Evolutionary conservation across 2,888 invertebrate genomes (phyloP).

Genomic region (Chloromyia formosa): DNA sequence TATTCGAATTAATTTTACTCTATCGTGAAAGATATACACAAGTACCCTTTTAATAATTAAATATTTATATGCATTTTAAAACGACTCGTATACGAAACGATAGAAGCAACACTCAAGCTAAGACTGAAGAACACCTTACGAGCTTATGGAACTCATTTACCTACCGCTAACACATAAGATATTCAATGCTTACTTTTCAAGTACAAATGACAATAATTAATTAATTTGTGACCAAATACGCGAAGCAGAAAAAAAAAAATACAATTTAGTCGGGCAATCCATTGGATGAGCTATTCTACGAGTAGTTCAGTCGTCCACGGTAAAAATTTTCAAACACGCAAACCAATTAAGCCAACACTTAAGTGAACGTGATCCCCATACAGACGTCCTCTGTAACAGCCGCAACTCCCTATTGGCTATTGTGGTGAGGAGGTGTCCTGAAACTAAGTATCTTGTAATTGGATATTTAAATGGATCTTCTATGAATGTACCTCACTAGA

Average conservation of each 20-base stretch:
- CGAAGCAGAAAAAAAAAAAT: constrained; percentile 27
- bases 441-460: constrained; percentile 12
- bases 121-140: constrained; percentile 32
- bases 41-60: too few species aligned
- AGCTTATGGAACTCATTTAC: constrained; percentile 20
- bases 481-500: neutral
- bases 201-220: constrained; percentile 43
- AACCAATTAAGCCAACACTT: constrained; percentile 22
- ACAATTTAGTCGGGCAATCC: constrained; percentile 34
- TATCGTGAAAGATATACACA: too few species aligned
- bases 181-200: constrained; percentile 14
- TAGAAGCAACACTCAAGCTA: neutral
- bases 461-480: constrained; percentile 10
- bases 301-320: constrained; percentile 32
- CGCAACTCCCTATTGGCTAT: neutral
- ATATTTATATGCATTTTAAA: too few species aligned
- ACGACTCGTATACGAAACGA: neutral
- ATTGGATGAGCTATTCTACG: constrained; percentile 19
- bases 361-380: constrained; percentile 32
- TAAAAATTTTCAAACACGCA: constrained; percentile 41
- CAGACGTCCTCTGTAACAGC: constrained; percentile 13
- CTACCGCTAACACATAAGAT: constrained; percentile 20
- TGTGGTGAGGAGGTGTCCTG: constrained; percentile 8
- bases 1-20: too few species aligned
- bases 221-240: constrained; percentile 45